Evolutionary conservation across 2,888 invertebrate species (phyloP).

Genomic region (Drosophila kambysellisi): DNA sequence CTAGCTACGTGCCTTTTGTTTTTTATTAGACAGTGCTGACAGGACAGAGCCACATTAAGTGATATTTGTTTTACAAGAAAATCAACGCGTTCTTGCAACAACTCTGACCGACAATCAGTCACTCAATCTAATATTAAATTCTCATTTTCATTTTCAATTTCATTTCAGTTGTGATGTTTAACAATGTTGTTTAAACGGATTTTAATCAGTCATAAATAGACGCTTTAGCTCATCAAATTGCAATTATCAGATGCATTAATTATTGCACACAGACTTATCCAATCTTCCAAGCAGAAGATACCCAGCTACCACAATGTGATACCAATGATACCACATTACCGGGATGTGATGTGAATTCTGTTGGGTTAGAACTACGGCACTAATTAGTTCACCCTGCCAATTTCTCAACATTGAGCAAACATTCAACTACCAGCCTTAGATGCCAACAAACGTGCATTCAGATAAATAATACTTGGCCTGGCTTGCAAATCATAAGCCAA

Average conservation of each 20-base stretch:
- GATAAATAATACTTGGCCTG: not conserved
- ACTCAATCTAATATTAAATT: constrained; percentile 42
- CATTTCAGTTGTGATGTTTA: constrained; percentile 44
- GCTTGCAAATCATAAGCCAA: constrained; percentile 39
- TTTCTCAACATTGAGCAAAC: constrained; percentile 36
- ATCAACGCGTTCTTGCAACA: constrained; percentile 66
- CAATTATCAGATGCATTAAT: constrained; percentile 50
- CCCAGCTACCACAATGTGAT: constrained; percentile 19
- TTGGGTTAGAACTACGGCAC: constrained; percentile 62
- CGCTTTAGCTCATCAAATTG: constrained; percentile 41
- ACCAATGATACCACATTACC: constrained; percentile 29
- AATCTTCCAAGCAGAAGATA: constrained; percentile 53
- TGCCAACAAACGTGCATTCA: not conserved
- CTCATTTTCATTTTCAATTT: constrained; percentile 64
- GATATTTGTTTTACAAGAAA: constrained; percentile 80
- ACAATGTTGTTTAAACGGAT: constrained; percentile 60
- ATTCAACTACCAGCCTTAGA: constrained; percentile 24
- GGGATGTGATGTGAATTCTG: constrained; percentile 51
- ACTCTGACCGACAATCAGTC: constrained; percentile 29
- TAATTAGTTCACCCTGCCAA: constrained; percentile 67
- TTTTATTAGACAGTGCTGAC: constrained; percentile 62
- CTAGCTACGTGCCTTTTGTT: constrained; percentile 75
- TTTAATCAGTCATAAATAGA: constrained; percentile 60
- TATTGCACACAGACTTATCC: constrained; percentile 35
- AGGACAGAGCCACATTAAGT: constrained; percentile 67